Percentiles rank a stretch among this genome's conserved stretches.
These are phyloP conservation scores for Myopa tessellatipennis DNA, from an alignment of 2,888 invertebrate genomes.

Conservation along the genomic window DNA sequence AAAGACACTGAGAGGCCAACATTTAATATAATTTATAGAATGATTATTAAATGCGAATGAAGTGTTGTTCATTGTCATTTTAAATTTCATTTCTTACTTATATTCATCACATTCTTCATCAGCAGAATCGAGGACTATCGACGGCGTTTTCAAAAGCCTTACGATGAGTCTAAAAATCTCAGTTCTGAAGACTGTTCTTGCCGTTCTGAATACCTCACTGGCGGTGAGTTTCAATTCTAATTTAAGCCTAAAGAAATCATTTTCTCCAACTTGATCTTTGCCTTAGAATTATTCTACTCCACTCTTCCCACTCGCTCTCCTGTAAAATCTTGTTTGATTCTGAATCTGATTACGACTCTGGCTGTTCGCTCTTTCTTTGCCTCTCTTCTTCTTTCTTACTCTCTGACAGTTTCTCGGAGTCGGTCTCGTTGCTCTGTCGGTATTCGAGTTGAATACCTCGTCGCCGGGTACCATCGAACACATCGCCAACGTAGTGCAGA, in stretches of 20 bases:
- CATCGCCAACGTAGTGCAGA: slow-evolving; percentile 65
- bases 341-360: neutral
- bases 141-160: neutral
- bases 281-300: neutral
- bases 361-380: neutral
- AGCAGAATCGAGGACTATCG: neutral
- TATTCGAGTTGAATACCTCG: slow-evolving; percentile 59
- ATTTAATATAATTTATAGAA: no score
- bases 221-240: slow-evolving; percentile 50
- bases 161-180: slow-evolving; percentile 58
- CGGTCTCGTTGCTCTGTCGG: slow-evolving; percentile 58
- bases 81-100: neutral
- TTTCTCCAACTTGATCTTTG: no score
- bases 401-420: slow-evolving; percentile 57
- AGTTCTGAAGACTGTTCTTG: slow-evolving; percentile 57
- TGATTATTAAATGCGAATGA: no score
- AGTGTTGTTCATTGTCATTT: no score
- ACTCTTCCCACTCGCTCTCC: neutral
- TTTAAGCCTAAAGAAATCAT: no score
- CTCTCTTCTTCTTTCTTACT: neutral
- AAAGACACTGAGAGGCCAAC: no score
- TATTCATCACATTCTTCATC: slow-evolving; percentile 16
- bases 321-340: no score
- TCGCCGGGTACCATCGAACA: slow-evolving; percentile 62
- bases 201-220: slow-evolving; percentile 58